A percentile compares a stretch with the other conserved stretches of the same genome.
Conservation (phyloP, 2,113 vertebrate genomes). For the Arizona elegans region DNA sequence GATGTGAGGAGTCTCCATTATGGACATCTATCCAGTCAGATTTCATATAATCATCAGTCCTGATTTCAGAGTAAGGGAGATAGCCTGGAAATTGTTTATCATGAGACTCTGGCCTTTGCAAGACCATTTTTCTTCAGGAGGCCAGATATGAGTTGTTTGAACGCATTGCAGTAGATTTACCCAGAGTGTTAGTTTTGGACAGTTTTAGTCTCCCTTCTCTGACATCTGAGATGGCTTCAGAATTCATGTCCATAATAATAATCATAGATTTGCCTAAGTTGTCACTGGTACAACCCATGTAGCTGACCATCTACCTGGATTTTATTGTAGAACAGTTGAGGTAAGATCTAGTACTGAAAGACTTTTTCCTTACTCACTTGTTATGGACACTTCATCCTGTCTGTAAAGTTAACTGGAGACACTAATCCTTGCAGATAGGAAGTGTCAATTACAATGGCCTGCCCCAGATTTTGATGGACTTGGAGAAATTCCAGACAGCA, state of each 20-base stretch:
- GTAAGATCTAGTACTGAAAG: neutral
- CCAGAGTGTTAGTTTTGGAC: neutral
- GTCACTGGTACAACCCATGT: neutral
- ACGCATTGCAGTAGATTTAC: neutral
- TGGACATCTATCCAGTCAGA: neutral
- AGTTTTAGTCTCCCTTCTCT: neutral
- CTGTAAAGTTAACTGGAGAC: neutral
- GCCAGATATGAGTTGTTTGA: neutral
- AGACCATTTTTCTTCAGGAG: neutral
- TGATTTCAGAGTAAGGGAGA: neutral
- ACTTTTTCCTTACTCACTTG: neutral
- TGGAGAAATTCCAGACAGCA: neutral
- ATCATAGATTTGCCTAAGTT: neutral
- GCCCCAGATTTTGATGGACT: neutral
- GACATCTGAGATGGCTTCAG: neutral
- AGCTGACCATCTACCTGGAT: neutral
- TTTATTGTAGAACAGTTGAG: neutral
- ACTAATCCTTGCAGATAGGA: neutral
- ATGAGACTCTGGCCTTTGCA: neutral
- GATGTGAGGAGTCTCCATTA: neutral
- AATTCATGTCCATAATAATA: neutral
- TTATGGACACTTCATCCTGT: neutral
- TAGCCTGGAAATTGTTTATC: neutral
- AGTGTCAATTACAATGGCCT: neutral
- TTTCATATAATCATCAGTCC: neutral